phyloP scores from a whole-genome alignment of 2,888 invertebrate species.

The Anaspis maculata region DNA sequence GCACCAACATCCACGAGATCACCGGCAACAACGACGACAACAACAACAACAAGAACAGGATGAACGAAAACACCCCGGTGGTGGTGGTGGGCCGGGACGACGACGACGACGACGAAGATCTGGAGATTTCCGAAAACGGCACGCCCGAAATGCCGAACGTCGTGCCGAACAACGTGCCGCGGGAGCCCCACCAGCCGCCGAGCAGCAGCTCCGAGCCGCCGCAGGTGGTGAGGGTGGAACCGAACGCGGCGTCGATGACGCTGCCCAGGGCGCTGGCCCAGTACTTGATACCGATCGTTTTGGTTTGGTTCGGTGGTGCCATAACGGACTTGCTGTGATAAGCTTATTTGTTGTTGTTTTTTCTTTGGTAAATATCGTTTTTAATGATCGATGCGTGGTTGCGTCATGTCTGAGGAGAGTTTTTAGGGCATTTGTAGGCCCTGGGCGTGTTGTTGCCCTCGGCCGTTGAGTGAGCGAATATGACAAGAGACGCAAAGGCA shows the following conservation, averaged over 20 bases:
- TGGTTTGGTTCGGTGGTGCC: constrained; percentile 79
- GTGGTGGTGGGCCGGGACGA: too few species aligned
- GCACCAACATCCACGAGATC: constrained; percentile 1
- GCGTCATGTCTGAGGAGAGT: too few species aligned
- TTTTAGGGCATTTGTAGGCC: constrained; percentile 1
- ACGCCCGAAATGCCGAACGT: too few species aligned
- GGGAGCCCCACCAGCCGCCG: neutral
- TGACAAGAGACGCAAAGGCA: too few species aligned
- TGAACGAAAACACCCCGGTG: too few species aligned
- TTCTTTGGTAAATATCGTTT: constrained; percentile 13
- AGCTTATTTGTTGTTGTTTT: constrained; percentile 25
- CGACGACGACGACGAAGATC: constrained; percentile 13
- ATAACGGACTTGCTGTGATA: constrained; percentile 77
- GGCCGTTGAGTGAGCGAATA: too few species aligned
- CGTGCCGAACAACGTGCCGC: neutral
- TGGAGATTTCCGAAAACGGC: constrained; percentile 1
- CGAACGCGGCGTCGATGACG: constrained; percentile 26
- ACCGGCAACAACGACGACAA: neutral
- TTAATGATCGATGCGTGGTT: constrained; percentile 1
- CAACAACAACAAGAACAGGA: too few species aligned
- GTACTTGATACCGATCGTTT: constrained; percentile 72
- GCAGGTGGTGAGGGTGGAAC: too few species aligned
- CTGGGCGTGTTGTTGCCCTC: too few species aligned
- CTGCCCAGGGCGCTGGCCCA: constrained; percentile 59
- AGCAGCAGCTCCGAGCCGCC: too few species aligned